Base-by-base conservation (phyloP, 2,888 invertebrate species). In the Morpho helenor region DNA sequence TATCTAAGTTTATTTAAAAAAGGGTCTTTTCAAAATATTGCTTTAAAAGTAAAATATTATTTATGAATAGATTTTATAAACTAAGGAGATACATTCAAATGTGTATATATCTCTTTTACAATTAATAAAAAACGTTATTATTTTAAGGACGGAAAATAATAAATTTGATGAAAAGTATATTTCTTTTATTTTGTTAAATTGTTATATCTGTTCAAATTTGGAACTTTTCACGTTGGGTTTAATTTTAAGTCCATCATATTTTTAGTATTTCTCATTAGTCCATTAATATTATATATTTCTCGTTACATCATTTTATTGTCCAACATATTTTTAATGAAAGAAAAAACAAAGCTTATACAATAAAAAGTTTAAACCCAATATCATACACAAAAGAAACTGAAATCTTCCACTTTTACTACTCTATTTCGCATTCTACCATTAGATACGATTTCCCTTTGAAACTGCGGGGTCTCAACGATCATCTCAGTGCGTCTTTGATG, bases 401-500 rank as follows among this genome's bases (percentile, higher is more conserved):
- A 43, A 43, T 41, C 10, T 16, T 43, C 43, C 23, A 52, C 31
- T 45, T 10, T 53, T 53, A 40, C 31, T n/a, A n/a, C 7, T 42
- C 44, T 44, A 44, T 52, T 40, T 46, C 45, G 45, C 22, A 23
- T 44, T 49, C 8, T 41, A 51, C 23, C 22, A 22, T 52, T 52
- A 23, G 10, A 39, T 45, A 50, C 8, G 4, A 31, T 52, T 42
- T 7, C 52, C 39, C 10, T 52, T 45, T 10, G 31, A 16, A 16
- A 16, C 16, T 16, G 16, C 2, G 16, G 8, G 7, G 46, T 53
- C 52, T 53, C 46, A 46, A 53, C 46, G 40, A 23, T 39, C 46
- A 46, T 10, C 46, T 52, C 40, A 41, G 52, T 46, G 7, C 8
- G 40, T 8, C 52, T 46, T 53, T 53, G 52, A 52, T 52, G 45